A percentile compares a stretch with the other conserved stretches of the same genome.
Conservation (phyloP, 2,888 invertebrate genomes). For the Temnothorax unifasciatus region DNA sequence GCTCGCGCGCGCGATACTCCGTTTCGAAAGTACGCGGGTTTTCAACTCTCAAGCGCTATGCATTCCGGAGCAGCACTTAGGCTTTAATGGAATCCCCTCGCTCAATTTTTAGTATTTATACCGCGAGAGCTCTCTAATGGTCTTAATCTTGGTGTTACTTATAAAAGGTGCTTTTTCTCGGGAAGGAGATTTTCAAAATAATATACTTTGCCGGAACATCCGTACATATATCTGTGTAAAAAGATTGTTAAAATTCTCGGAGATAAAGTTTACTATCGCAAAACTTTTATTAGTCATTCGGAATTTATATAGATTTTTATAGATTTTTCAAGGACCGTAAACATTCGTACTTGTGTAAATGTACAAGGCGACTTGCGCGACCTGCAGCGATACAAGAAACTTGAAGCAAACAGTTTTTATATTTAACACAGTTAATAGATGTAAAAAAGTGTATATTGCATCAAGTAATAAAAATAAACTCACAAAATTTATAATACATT, state of each 20-base stretch:
- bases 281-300: neutral
- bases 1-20: too few species aligned
- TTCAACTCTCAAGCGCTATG: conserved; percentile 14
- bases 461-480: neutral
- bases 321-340: neutral
- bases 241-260: neutral
- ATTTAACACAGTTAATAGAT: neutral
- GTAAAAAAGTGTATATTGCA: neutral
- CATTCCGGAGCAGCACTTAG: conserved; percentile 28
- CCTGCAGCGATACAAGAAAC: neutral
- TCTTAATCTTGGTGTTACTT: conserved; percentile 15
- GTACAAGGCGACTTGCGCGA: neutral
- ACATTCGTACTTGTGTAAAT: neutral
- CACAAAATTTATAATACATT: neutral
- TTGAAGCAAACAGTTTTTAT: neutral
- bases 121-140: conserved; percentile 12
- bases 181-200: neutral
- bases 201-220: neutral
- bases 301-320: neutral
- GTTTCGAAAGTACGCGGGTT: conserved; percentile 18
- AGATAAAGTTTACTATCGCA: neutral
- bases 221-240: too few species aligned
- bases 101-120: neutral
- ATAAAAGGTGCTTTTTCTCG: neutral
- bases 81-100: conserved; percentile 16